phyloP scores from a whole-genome alignment of 2,888 invertebrate species.

The Eristalis intricaria region DNA sequence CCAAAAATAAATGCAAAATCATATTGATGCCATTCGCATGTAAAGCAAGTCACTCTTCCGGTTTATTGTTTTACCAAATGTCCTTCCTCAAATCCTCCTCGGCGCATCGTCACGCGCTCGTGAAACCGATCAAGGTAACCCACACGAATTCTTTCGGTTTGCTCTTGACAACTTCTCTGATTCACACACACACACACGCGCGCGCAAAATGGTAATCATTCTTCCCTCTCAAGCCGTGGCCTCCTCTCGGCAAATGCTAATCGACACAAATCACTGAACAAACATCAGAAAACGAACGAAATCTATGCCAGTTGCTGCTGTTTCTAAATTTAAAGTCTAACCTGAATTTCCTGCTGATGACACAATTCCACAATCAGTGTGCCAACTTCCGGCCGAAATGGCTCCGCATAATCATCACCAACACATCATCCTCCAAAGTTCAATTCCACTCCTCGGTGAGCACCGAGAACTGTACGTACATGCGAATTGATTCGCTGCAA shows the following conservation, averaged over 20 bases:
- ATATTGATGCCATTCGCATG: neutral
- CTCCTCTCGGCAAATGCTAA: conserved; percentile 15
- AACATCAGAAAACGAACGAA: neutral
- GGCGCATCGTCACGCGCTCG: neutral
- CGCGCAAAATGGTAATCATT: neutral
- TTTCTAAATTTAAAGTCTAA: conserved; percentile 40
- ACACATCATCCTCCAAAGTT: conserved; percentile 11
- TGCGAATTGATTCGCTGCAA: neutral
- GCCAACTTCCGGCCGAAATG: conserved; percentile 53
- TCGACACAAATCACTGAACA: conserved; percentile 3
- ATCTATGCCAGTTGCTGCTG: neutral
- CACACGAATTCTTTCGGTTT: neutral
- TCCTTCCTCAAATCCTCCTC: neutral
- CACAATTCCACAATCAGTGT: conserved; percentile 50
- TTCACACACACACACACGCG: no score
- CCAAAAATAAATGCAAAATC: neutral
- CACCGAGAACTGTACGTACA: no score
- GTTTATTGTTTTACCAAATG: neutral
- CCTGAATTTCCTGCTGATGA: conserved; percentile 60
- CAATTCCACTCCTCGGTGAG: neutral
- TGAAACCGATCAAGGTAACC: neutral
- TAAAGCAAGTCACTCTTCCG: neutral
- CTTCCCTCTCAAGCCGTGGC: no score
- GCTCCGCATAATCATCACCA: conserved; percentile 46
- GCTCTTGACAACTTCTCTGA: neutral